Conservation (phyloP, 2,113 vertebrate genomes). For the Sciurus niger region DNA sequence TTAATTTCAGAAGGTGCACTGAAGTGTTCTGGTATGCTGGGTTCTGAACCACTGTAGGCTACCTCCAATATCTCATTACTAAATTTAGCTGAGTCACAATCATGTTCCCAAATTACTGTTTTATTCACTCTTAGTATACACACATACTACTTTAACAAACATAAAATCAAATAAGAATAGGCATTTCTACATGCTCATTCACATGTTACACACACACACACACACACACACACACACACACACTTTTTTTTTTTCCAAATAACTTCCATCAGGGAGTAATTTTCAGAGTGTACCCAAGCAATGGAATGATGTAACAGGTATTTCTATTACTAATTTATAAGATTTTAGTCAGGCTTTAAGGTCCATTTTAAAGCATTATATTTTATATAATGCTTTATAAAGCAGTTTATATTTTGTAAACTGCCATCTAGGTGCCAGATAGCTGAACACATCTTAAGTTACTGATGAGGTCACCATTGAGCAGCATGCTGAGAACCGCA, state of each 20-base stretch:
- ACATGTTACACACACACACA: not conserved
- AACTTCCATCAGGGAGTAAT: conserved; percentile 66
- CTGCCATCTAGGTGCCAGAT: conserved; percentile 73
- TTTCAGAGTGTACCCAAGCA: conserved; percentile 52
- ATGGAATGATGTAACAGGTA: conserved; percentile 66
- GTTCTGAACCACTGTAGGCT: not conserved
- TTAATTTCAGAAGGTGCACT: conserved; percentile 41
- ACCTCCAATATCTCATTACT: not conserved
- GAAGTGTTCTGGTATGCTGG: not conserved
- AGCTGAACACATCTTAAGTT: conserved; percentile 74
- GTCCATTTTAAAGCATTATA: conserved; percentile 74
- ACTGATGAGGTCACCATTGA: conserved; percentile 70
- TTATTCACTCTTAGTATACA: not conserved
- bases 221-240: not conserved
- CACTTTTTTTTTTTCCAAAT: not conserved
- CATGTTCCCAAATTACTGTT: not conserved
- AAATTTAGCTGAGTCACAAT: not conserved
- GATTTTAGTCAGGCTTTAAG: conserved; percentile 71
- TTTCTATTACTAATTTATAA: conserved; percentile 77
- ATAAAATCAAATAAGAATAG: not conserved
- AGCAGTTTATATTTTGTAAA: conserved; percentile 74
- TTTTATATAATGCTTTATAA: no score
- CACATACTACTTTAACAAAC: not conserved
- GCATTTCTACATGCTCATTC: not conserved
- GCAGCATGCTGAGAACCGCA: conserved; percentile 78